A percentile compares a stretch with the other conserved stretches of the same genome.
These are phyloP conservation scores for Ormyrus pomaceus DNA, from an alignment of 2,888 invertebrate species.

Conservation along the genomic window DNA sequence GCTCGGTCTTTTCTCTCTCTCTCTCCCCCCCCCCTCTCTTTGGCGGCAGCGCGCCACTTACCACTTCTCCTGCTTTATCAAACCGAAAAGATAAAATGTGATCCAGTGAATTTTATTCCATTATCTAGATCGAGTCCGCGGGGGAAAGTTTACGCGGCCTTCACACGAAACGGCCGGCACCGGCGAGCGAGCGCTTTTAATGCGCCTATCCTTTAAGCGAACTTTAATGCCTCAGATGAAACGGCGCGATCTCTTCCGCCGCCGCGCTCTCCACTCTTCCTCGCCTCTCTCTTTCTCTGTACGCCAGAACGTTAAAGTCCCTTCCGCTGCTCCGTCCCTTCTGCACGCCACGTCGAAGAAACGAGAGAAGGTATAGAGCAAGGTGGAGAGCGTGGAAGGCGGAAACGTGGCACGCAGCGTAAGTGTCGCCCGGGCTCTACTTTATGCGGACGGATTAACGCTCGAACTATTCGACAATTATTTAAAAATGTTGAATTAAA, in stretches of 20 bases:
- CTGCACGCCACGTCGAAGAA: slow-evolving; percentile 13
- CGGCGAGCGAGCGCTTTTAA: slow-evolving; percentile 43
- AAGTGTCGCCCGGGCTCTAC: neutral
- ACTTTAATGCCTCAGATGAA: slow-evolving; percentile 55
- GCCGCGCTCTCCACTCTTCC: slow-evolving; percentile 26
- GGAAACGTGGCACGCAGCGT: neutral
- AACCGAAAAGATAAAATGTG: slow-evolving; percentile 51
- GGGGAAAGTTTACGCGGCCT: slow-evolving; percentile 48
- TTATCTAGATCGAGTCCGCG: slow-evolving; percentile 48
- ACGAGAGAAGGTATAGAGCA: slow-evolving; percentile 1
- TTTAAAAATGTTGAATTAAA: no score
- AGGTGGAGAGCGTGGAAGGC: slow-evolving; percentile 45
- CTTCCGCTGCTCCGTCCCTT: neutral
- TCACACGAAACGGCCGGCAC: slow-evolving; percentile 41
- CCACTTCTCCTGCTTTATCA: neutral
- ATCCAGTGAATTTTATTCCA: slow-evolving; percentile 53
- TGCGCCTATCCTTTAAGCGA: slow-evolving; percentile 51
- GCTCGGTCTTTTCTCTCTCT: no score
- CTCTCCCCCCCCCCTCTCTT: no score
- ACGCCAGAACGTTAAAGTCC: slow-evolving; percentile 34
- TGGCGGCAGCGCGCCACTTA: no score
- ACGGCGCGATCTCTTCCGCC: slow-evolving; percentile 44
- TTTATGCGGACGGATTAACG: no score
- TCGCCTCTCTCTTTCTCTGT: neutral
- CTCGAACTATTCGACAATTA: no score